These are phyloP conservation scores for Ceyx erithaca DNA, from an alignment of 2,797 vertebrate genomes.

Conservation along the genomic window DNA sequence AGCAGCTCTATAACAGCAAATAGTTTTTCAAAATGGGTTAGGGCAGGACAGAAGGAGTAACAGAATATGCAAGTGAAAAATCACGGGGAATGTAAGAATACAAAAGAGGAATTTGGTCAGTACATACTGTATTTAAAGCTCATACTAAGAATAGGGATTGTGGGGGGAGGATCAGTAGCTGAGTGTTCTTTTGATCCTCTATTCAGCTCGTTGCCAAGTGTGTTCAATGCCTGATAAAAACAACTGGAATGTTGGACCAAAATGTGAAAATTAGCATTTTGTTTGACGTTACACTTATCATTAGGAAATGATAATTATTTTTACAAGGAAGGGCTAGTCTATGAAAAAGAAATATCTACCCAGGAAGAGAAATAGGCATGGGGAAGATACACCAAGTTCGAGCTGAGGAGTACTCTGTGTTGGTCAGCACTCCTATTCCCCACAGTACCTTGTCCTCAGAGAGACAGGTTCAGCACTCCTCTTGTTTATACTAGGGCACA, in stretches of 20 bases:
- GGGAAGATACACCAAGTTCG: background rate
- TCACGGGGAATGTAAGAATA: background rate
- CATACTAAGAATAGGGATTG: background rate
- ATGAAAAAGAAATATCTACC: background rate
- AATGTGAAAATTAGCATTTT: background rate
- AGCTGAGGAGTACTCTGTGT: background rate
- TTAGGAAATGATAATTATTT: background rate
- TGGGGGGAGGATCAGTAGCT: background rate
- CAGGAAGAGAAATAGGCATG: background rate
- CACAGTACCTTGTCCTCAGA: fast-evolving
- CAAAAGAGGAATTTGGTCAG: constrained; percentile 3
- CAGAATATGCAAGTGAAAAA: background rate
- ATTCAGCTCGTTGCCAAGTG: background rate
- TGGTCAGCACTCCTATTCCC: fast-evolving
- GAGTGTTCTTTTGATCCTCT: background rate
- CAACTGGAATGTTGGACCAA: background rate
- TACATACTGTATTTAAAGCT: background rate
- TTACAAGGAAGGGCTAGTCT: background rate
- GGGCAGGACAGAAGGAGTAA: background rate
- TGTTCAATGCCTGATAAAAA: background rate
- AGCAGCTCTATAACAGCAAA: constrained; percentile 18
- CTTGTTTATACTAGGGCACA: background rate
- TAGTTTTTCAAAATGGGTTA: constrained; percentile 10
- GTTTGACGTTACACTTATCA: background rate
- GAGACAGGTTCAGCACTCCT: background rate